Conservation (phyloP, 1,140 invertebrate species). For the Colletes gigas region DNA sequence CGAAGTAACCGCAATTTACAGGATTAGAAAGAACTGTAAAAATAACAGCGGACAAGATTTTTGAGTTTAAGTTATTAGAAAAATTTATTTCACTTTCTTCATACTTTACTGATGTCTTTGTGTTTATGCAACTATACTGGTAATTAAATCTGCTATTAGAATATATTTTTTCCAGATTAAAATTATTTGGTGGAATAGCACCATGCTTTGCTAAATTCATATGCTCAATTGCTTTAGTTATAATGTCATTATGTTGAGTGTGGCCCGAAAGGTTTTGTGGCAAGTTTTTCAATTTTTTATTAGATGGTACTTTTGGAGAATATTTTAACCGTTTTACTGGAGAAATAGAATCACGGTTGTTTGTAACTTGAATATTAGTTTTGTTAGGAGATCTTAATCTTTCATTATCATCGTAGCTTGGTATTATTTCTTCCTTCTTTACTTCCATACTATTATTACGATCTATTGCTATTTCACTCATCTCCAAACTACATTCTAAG, state of each 20-base stretch:
- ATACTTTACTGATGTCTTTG: slow-evolving; percentile 50
- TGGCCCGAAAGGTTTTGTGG: slow-evolving; percentile 50
- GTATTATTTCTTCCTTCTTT: not conserved
- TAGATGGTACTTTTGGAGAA: slow-evolving; percentile 2
- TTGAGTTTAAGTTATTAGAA: slow-evolving; percentile 63
- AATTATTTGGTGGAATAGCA: slow-evolving; percentile 58
- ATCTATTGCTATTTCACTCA: not conserved
- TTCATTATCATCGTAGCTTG: no score
- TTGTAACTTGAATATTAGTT: not conserved
- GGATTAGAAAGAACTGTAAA: slow-evolving; percentile 68
- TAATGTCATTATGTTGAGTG: slow-evolving; percentile 18
- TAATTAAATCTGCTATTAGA: slow-evolving; percentile 49
- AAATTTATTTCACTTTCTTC: slow-evolving; percentile 58
- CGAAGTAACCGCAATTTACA: slow-evolving; percentile 75
- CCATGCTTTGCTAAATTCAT: slow-evolving; percentile 70
- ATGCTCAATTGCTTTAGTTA: slow-evolving; percentile 62
- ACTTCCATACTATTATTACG: no score
- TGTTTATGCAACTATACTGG: slow-evolving; percentile 47
- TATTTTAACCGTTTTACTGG: not conserved
- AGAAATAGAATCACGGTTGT: not conserved
- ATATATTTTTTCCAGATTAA: slow-evolving; percentile 72
- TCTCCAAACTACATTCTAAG: no score
- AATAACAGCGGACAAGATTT: slow-evolving; percentile 62
- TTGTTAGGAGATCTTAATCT: not conserved
- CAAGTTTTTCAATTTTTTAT: not conserved